Base-by-base conservation (phyloP, 2,797 vertebrate genomes). In the Morelia viridis region DNA sequence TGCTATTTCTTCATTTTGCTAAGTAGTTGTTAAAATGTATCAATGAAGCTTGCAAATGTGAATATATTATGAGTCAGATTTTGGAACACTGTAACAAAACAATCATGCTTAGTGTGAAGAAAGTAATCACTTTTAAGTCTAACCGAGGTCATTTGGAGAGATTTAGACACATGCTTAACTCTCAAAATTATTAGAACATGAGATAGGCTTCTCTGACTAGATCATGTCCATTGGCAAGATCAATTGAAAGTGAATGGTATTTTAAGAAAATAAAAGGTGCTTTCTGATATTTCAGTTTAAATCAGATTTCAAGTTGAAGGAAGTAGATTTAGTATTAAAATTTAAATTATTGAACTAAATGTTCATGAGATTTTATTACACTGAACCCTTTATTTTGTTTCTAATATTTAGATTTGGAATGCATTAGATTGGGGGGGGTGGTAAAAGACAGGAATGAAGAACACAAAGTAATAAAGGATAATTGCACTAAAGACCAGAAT, bases 41-140 rank as follows among this genome's bases (percentile, higher is more conserved):
- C 89, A 91, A 91, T 91, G 94, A 94, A 94, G 61, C 58, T 8
- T 80, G 22, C 80, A 92, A 92, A 91, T 94, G 56, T 28, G 92
- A 84, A 87, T 64, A 93, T 93, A 19, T 50, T 92, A 90, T 28
- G 7, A 88, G 85, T 88, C 91, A 94, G 92, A 80, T 90, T 93
- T 65, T 87, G 50, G 87, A 83, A 88, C 90, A 95, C 93, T 93
- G 41, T 76, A 41, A 41, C 31, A 76, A 76, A 76, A 76, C 41
- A 76, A 41, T 76, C 9, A 22, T 76, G 68, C 31, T 76, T 31
- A 76, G 41, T 76, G 31, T 76, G 68, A 76, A 76, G 68, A 76
- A 76, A 76, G 68, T 90, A 90, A 50, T 17, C 41, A 88, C 8
- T 56, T 88, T 83, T 64, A 88, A 88, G 62, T 89, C 57, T 85